These are phyloP conservation scores for Rhagologus leucostigma DNA, from an alignment of 2,113 vertebrate genomes.

Conservation along the genomic window DNA sequence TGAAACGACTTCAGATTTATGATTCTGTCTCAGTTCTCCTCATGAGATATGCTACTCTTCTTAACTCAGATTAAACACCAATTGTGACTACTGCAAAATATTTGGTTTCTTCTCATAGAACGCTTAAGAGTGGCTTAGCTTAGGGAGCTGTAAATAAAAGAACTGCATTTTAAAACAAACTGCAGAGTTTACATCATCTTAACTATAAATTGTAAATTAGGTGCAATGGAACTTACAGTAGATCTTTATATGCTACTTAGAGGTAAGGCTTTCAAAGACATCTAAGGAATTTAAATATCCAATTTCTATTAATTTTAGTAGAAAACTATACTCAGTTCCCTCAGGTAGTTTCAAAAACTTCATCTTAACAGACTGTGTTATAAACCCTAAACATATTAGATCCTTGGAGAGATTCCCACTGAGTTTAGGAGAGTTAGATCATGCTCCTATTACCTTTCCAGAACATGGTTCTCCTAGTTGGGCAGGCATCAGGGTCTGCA, in stretches of 20 bases:
- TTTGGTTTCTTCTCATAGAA: conserved; percentile 2
- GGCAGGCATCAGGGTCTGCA: neutral
- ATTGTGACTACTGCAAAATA: neutral
- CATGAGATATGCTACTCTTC: neutral
- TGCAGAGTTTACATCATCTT: conserved; percentile 14
- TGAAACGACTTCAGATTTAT: neutral
- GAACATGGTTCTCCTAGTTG: neutral
- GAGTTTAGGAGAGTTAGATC: neutral
- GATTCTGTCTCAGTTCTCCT: neutral
- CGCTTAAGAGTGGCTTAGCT: conserved; percentile 1
- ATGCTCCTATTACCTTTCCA: neutral
- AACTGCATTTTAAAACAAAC: conserved; percentile 20
- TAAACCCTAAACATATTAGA: neutral
- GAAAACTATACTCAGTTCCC: neutral
- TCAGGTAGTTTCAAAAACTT: conserved; percentile 34
- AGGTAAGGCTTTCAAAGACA: conserved; percentile 14
- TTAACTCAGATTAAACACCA: neutral
- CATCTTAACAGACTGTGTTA: neutral
- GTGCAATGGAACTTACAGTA: conserved; percentile 15
- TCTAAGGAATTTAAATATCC: conserved; percentile 21
- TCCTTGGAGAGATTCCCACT: neutral
- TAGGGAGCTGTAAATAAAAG: conserved; percentile 33
- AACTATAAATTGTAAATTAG: conserved; percentile 28
- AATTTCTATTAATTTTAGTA: conserved; percentile 24
- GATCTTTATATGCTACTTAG: conserved; percentile 15